phyloP scores from a whole-genome alignment of 2,113 vertebrate genomes.

The Carassius auratus region DNA sequence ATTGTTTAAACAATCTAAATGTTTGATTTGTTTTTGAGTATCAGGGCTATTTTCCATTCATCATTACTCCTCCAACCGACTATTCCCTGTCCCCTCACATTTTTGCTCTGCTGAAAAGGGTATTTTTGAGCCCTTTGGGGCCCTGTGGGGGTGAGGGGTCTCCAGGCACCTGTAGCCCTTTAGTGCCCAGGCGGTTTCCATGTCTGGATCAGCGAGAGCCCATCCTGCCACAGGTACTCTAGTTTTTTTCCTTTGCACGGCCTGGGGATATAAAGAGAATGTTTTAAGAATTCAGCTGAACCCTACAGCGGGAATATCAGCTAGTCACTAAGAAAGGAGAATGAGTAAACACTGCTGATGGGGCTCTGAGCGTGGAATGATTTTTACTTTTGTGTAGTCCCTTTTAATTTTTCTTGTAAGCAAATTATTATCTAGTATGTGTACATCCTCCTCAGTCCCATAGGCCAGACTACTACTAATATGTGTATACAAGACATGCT shows the following conservation, averaged over 20 bases:
- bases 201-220: slow-evolving; percentile 49
- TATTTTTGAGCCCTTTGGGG: slow-evolving; percentile 42
- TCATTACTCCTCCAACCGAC: slow-evolving; percentile 21
- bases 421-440: neutral
- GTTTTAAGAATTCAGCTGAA: slow-evolving; percentile 52
- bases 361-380: slow-evolving; percentile 60
- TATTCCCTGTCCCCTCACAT: neutral
- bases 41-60: slow-evolving; percentile 6
- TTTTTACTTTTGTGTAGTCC: slow-evolving; percentile 45
- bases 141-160: slow-evolving; percentile 71
- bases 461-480: slow-evolving; percentile 3
- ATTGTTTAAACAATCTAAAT: neutral
- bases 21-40: neutral
- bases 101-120: slow-evolving; percentile 26
- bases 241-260: slow-evolving; percentile 72
- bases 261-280: slow-evolving; percentile 41
- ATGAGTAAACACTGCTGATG: slow-evolving; percentile 58
- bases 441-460: slow-evolving; percentile 47
- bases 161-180: slow-evolving; percentile 80
- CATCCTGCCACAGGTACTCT: slow-evolving; percentile 69
- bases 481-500: neutral
- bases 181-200: slow-evolving; percentile 72
- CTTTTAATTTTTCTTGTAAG: no score
- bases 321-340: slow-evolving; percentile 7
- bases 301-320: neutral